These are phyloP conservation scores for Amblyjoppa proteus DNA, from an alignment of 2,888 invertebrate genomes.

Conservation along the genomic window DNA sequence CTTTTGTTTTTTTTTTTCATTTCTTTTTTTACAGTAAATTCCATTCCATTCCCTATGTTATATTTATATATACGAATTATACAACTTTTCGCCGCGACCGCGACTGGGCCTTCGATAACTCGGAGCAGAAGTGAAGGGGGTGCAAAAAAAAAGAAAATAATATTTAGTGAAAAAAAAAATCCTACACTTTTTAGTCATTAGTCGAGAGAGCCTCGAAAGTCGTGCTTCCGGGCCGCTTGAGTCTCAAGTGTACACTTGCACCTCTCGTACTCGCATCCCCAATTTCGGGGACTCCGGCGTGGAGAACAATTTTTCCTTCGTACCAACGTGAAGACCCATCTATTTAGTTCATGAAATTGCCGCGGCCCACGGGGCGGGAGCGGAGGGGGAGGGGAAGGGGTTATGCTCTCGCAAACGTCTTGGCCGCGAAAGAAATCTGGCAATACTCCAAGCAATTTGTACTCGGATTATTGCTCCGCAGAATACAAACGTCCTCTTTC, in stretches of 20 bases:
- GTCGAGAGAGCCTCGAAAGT: slow-evolving; percentile 44
- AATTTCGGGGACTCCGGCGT: slow-evolving; percentile 39
- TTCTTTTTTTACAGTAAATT: slow-evolving; percentile 24
- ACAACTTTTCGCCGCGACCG: slow-evolving; percentile 44
- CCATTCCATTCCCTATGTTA: slow-evolving; percentile 10
- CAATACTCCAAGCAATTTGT: slow-evolving; percentile 69
- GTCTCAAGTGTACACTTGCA: slow-evolving; percentile 39
- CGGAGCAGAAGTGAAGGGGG: not conserved
- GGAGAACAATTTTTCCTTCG: slow-evolving; percentile 1
- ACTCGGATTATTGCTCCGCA: slow-evolving; percentile 64
- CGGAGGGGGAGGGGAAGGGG: not conserved
- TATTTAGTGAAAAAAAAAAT: slow-evolving; percentile 10
- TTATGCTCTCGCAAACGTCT: not conserved
- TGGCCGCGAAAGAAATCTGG: slow-evolving; percentile 57
- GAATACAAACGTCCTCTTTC: slow-evolving; percentile 62
- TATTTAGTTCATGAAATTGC: slow-evolving; percentile 61
- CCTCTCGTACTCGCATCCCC: slow-evolving; percentile 45
- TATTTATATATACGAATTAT: slow-evolving; percentile 49
- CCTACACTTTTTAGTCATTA: slow-evolving; percentile 49
- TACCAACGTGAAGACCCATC: slow-evolving; percentile 44
- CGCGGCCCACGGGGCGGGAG: not conserved
- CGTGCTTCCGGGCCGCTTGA: slow-evolving; percentile 21
- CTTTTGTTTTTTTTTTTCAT: not conserved
- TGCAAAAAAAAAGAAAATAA: slow-evolving; percentile 12
- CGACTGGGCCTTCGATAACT: slow-evolving; percentile 42